Percentiles rank a stretch among this genome's conserved stretches.
phyloP scores from a whole-genome alignment of 1,140 invertebrate genomes.

The Plutomurus gul region DNA sequence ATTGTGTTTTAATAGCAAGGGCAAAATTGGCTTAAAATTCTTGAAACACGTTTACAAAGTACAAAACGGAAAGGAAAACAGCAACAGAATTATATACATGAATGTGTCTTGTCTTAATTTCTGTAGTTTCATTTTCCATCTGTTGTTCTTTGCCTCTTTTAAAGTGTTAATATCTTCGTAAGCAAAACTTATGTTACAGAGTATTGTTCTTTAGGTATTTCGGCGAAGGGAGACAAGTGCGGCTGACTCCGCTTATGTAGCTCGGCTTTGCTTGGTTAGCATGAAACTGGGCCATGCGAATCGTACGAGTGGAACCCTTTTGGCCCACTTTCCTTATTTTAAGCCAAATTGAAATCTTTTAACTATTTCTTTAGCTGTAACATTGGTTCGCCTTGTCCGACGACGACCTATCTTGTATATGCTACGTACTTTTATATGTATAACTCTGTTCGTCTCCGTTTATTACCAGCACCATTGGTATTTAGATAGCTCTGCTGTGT shows the following conservation, averaged over 20 bases:
- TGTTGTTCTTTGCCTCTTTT: background rate
- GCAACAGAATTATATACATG: too few species aligned
- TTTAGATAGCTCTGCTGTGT: background rate
- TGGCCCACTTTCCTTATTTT: slow-evolving; percentile 48
- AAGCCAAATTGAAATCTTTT: too few species aligned
- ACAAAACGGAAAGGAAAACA: too few species aligned
- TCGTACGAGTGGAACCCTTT: slow-evolving; percentile 49
- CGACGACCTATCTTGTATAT: too few species aligned
- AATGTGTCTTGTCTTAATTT: too few species aligned
- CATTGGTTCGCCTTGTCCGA: too few species aligned
- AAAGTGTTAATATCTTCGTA: background rate
- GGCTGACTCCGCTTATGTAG: slow-evolving; percentile 7
- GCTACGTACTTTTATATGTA: too few species aligned
- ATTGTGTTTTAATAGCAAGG: too few species aligned
- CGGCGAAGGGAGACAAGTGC: background rate
- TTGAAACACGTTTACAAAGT: too few species aligned
- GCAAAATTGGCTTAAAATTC: too few species aligned
- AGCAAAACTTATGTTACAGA: background rate
- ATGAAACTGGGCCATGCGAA: slow-evolving; percentile 45
- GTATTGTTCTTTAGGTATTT: background rate
- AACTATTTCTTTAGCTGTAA: background rate
- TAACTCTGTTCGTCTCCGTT: too few species aligned
- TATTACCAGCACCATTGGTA: background rate
- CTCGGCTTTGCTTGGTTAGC: background rate
- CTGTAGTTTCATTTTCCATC: background rate